Base-by-base conservation (phyloP, 2,797 vertebrate genomes). In the Falco columbarius region DNA sequence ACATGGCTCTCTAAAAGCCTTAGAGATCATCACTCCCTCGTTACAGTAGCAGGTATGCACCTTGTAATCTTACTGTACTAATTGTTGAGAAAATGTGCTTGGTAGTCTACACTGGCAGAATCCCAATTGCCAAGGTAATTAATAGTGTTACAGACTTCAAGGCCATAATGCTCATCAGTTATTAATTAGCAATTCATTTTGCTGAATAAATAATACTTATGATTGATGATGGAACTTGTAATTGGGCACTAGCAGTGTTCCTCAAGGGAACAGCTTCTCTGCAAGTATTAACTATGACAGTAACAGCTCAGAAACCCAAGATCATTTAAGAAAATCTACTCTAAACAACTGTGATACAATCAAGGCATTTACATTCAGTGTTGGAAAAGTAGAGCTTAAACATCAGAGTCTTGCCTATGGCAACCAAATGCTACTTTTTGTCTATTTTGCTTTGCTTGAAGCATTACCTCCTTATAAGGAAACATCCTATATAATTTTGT, bases 121-220 rank as follows among this genome's bases (percentile, higher is more conserved):
- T 99, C 98, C 98, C 98, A 97, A 98, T 98, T 98, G 99, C 99
- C 98, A 98, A 95, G 98, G 97, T 99, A 99, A 99, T 99, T 99
- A 99, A 99, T 99, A 99, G 99, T 98, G 98, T 98, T 98, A 98
- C 98, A 98, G 98, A 98, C 98, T 99, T 99, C 98, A 98, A 99
- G 99, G 99, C 99, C 99, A 99, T 99, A 99, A 99, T 99, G 99
- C 99, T 99, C 99, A 99, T 99, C 99, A 99, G 99, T 99, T 99
- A 99, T 99, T 99, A 99, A 99, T 99, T 99, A 99, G 99, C 99
- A 99, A 99, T 99, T 99, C 99, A 99, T 99, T 99, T 99, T 98
- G 98, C 99, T 99, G 99, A 99, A 99, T 99, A 99, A 99, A 99
- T 99, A 99, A 99, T 99, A 98, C 98, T 99, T 98, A 99, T 99